These are phyloP conservation scores for Allacma fusca DNA, from an alignment of 2,888 invertebrate species.

Conservation along the genomic window DNA sequence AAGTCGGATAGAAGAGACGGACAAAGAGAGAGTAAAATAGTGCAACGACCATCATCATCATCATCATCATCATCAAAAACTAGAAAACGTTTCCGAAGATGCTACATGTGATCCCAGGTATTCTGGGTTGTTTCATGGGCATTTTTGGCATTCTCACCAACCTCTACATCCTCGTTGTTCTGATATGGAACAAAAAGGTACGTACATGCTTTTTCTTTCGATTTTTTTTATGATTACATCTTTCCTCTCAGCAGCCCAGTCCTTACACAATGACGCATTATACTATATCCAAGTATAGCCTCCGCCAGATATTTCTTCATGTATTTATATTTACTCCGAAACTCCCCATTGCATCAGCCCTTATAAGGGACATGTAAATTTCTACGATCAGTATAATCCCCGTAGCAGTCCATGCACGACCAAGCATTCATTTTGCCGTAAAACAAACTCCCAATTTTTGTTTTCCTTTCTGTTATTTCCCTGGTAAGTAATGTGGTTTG, in stretches of 20 bases:
- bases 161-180: slow-evolving; percentile 76
- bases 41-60: background rate
- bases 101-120: slow-evolving; percentile 56
- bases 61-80: slow-evolving; percentile 14
- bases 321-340: too few relatives aligned
- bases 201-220: slow-evolving; percentile 12
- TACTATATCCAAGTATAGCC: too few relatives aligned
- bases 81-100: slow-evolving; percentile 43
- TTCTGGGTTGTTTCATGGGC: slow-evolving; percentile 58
- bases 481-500: too few relatives aligned
- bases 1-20: background rate
- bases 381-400: too few relatives aligned
- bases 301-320: too few relatives aligned
- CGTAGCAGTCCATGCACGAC: too few relatives aligned
- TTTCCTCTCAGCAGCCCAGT: background rate
- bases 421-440: too few relatives aligned
- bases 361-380: too few relatives aligned
- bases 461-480: slow-evolving; percentile 4
- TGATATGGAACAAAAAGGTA: slow-evolving; percentile 77
- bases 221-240: background rate
- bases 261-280: background rate
- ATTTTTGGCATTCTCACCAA: slow-evolving; percentile 75
- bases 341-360: too few relatives aligned
- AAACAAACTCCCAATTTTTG: background rate
- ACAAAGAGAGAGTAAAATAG: background rate